Evolutionary conservation across 2,113 vertebrate genomes (phyloP).

Genomic region (Rhinoptilus africanus): DNA sequence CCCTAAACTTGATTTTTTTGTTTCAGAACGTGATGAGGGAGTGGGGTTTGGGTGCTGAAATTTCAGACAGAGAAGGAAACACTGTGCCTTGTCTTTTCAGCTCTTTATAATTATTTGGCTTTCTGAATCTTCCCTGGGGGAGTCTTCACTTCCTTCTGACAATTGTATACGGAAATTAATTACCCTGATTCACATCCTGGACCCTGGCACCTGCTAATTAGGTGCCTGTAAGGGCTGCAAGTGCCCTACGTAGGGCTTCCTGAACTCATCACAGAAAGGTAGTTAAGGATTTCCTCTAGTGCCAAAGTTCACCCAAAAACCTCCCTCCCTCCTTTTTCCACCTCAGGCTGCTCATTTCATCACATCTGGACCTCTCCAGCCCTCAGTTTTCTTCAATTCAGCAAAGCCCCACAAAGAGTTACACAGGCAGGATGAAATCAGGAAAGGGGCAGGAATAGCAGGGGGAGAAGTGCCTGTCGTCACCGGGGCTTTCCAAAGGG

Average conservation of each 20-base stretch:
- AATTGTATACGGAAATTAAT: background rate
- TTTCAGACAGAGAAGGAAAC: slow-evolving; percentile 4
- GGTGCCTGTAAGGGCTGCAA: background rate
- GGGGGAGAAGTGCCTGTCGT: background rate
- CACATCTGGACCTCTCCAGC: background rate
- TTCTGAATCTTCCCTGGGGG: background rate
- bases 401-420: background rate
- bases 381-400: background rate
- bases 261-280: background rate
- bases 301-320: background rate
- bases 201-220: slow-evolving; percentile 3
- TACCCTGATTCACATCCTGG: slow-evolving; percentile 38
- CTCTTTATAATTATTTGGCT: background rate
- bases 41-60: background rate
- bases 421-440: background rate
- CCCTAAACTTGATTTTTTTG: background rate
- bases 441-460: background rate
- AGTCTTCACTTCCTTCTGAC: slow-evolving; percentile 10
- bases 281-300: background rate
- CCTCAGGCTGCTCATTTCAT: background rate
- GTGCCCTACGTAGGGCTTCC: background rate
- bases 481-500: background rate
- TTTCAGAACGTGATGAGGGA: background rate
- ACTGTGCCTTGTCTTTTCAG: background rate
- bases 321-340: background rate